Base-by-base conservation (phyloP, 1,140 invertebrate species). In the Drosophila serrata region DNA sequence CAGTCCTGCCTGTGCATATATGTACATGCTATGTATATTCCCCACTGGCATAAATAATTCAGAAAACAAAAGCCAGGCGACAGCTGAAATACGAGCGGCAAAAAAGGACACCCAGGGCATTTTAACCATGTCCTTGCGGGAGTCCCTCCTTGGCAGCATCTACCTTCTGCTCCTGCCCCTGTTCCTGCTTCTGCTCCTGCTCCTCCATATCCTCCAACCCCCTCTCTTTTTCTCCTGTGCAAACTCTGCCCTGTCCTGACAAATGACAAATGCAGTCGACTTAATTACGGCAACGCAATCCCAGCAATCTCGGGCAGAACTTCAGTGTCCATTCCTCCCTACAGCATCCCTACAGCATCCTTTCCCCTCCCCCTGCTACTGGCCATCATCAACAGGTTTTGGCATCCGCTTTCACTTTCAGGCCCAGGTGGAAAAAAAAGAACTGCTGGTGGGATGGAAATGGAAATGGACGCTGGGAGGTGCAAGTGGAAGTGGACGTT, bases 211-310 rank as follows among this genome's bases (percentile, higher is more conserved):
- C n/a, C n/a, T n/a, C n/a, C n/a, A n/a, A n/a, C 6, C 24, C 15
- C 11, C 45, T 6, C 48, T 4, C 6, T 12, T 5, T 12, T 45
- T 12, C 11, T 17, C 19, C 19, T 57, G 51, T 40, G 17, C 60
- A 31, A 39, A 3, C n/a, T n/a, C 6, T 35, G 40, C 17, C 11
- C 45, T 46, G 35, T 17, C 31, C 42, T 39, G 68, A 58, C 68
- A 58, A 72, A 58, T 72, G 68, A 72, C 49, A 72, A 72, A 70
- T 72, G 68, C 68, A 72, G 51, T 72, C 49, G 43, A 72, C 68
- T 72, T 70, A 72, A 72, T 72, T 70, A 72, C 65, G 24, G 42
- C 40, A 40, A 33, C 65, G 65, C 64, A 69, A 56, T 45, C 51
- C 29, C 51, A 35, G 37, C 37, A 63, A 53, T 43, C 63, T 72